These are phyloP conservation scores for Halichondria panicea DNA, from an alignment of 37 sponge, comb jelly and placozoan genomes.

Conservation along the genomic window DNA sequence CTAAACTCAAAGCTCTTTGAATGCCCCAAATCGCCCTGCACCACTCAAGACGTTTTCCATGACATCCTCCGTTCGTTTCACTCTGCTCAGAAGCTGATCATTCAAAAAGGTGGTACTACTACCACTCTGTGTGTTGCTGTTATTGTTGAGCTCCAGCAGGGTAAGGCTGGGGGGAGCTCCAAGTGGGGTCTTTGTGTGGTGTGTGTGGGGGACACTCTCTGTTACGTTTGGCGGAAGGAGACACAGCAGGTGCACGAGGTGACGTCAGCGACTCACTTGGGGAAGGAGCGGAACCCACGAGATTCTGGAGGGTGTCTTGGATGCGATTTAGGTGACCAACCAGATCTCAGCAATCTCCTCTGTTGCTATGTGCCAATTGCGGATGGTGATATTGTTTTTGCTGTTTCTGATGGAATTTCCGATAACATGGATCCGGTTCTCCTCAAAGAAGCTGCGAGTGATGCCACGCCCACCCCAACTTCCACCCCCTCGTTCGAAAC, in stretches of 20 bases:
- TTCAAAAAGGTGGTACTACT: conserved; percentile 69
- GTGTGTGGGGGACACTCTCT: conserved; percentile 73
- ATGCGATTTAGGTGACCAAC: conserved; percentile 60
- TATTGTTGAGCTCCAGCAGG: conserved; percentile 60
- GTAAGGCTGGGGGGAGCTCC: conserved; percentile 1
- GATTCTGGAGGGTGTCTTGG: conserved; percentile 82
- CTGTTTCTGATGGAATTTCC: conserved; percentile 64
- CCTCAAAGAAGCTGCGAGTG: conserved; percentile 28
- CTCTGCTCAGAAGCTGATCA: conserved; percentile 68
- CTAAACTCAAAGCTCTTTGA: conserved; percentile 64
- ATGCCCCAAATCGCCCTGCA: not conserved
- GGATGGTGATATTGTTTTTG: conserved; percentile 63
- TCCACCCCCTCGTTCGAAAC: not conserved
- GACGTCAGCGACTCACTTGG: conserved; percentile 51
- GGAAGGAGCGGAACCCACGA: conserved; percentile 57
- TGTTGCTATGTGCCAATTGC: conserved; percentile 63
- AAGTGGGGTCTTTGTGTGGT: conserved; percentile 77
- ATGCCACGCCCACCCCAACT: not conserved
- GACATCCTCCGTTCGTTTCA: conserved; percentile 65
- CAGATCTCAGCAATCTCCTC: conserved; percentile 71
- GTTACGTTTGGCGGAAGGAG: conserved; percentile 63
- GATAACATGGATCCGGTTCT: conserved; percentile 84
- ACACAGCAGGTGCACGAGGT: conserved; percentile 57
- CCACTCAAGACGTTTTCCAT: conserved; percentile 66
- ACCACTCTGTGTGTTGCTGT: conserved; percentile 71